These are phyloP conservation scores for Lamellibrachia satsuma DNA, from an alignment of 2,888 invertebrate genomes.

Conservation along the genomic window DNA sequence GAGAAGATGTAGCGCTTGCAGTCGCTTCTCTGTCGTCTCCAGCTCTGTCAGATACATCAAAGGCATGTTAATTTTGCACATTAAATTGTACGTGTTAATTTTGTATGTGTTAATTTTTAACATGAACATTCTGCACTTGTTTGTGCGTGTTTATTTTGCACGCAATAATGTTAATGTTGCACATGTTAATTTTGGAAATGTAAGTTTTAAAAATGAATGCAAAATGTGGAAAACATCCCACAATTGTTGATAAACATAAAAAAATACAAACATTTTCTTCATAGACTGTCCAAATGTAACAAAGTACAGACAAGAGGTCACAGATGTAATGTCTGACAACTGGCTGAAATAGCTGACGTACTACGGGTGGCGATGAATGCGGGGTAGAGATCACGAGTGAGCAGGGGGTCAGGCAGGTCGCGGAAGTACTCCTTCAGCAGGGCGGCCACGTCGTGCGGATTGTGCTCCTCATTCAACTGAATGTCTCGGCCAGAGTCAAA, in stretches of 20 bases:
- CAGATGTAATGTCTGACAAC: neutral
- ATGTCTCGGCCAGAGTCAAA: constrained; percentile 79
- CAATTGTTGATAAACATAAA: too few species aligned
- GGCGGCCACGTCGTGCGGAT: constrained; percentile 93
- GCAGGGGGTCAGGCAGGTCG: constrained; percentile 89
- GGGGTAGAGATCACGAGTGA: constrained; percentile 87
- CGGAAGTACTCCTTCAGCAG: constrained; percentile 91
- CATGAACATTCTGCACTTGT: too few species aligned
- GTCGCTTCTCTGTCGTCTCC: constrained; percentile 67
- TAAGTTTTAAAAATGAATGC: neutral
- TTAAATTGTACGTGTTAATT: too few species aligned
- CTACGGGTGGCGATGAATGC: constrained; percentile 92
- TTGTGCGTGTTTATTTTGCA: too few species aligned
- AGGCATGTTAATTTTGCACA: too few species aligned
- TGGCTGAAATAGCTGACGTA: constrained; percentile 65
- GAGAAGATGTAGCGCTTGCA: constrained; percentile 84
- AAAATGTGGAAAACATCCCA: neutral
- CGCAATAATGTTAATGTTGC: too few species aligned
- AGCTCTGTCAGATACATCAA: constrained; percentile 7
- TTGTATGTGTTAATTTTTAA: too few species aligned
- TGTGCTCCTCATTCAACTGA: constrained; percentile 78
- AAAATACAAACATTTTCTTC: too few species aligned
- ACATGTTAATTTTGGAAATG: too few species aligned
- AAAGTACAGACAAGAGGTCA: neutral
- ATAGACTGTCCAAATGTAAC: neutral